Evolutionary conservation across 2,888 invertebrate species (phyloP), one percentile per base, ranked within the genome.

Genomic region (Cerastis rubricosa): DNA sequence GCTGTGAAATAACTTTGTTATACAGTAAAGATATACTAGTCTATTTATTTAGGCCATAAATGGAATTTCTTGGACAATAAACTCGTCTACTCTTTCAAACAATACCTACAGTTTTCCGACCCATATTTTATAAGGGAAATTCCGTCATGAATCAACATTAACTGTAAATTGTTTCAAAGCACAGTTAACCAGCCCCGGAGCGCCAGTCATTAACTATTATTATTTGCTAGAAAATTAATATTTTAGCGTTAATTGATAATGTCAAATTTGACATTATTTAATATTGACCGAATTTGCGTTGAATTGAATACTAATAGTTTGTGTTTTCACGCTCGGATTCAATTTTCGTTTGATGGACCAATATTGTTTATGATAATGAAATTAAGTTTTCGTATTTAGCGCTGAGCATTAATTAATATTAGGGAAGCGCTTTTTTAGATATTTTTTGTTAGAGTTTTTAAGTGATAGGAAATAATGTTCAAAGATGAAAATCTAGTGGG

Each of bases 81-180:
- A 49, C 47, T 12, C 14, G 1, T 12, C 14, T 49, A 57, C 65
- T 79, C 64, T 43, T 57, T 49, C 0, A 71, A 2, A 78, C 47
- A 79, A 78, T 49, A n/a, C n/a, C n/a, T n/a, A 78, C 64, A 49
- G 8, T 57, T 64, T 79, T 11, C 29, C 47, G 47, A 8, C 54
- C 11, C n/a, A 25, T 40, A 71, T 57, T 79, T 64, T n/a, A 40
- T 40, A 4, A 43, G 3, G 35, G 4, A 49, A 40, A 57, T 57
- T 25, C 14, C 25, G 12, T 43, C 54, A 81, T 80, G 65, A 54
- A 76, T 81, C n/a, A 66, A 35, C 59, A 81, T 81, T 81, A 81
- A 22, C 14, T 2, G 12, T 29, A 49, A 66, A 67, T 70, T 67
- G 47, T 76, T 82, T 71, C n/a, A 35, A 68, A 76, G 35, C 65